Percentiles rank a stretch among this genome's conserved stretches.
These are phyloP conservation scores for Galaxea fascicularis DNA, from an alignment of 92 coral and sea anemone species.

Conservation along the genomic window DNA sequence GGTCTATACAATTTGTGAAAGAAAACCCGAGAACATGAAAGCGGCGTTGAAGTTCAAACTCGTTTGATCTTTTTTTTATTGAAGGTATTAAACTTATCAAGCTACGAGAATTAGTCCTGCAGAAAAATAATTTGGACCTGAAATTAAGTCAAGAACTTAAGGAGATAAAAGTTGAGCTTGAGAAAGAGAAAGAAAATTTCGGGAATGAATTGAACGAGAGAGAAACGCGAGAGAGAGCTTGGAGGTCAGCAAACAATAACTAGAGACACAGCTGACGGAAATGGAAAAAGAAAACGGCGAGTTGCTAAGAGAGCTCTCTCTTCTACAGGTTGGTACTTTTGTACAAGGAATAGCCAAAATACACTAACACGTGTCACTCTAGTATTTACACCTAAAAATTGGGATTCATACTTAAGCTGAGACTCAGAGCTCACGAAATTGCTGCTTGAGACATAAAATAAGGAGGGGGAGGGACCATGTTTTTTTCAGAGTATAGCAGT, in stretches of 20 bases:
- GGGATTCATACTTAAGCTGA: too few relatives aligned
- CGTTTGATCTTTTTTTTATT: too few relatives aligned
- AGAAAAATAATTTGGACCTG: slow-evolving; percentile 67
- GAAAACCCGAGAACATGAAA: too few relatives aligned
- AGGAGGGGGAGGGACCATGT: too few relatives aligned
- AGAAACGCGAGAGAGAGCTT: slow-evolving; percentile 71
- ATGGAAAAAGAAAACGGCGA: slow-evolving; percentile 79
- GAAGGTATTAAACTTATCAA: slow-evolving; percentile 24
- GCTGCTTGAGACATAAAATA: too few relatives aligned
- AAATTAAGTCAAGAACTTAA: slow-evolving; percentile 68
- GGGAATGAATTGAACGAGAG: slow-evolving; percentile 61
- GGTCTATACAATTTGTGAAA: too few relatives aligned
- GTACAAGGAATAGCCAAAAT: too few relatives aligned
- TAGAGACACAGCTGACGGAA: slow-evolving; percentile 78
- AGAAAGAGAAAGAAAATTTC: slow-evolving; percentile 64
- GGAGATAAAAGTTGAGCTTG: slow-evolving; percentile 68
- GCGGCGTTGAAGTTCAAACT: slow-evolving; percentile 31
- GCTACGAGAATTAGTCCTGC: slow-evolving; percentile 72
- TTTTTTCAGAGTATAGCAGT: too few relatives aligned
- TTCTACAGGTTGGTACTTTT: slow-evolving; percentile 16
- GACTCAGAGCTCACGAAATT: too few relatives aligned
- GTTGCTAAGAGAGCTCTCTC: slow-evolving; percentile 49
- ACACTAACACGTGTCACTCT: too few relatives aligned
- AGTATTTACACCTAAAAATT: too few relatives aligned
- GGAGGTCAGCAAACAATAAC: slow-evolving; percentile 74